Evolutionary conservation across 35 echinoderm and acorn worm genomes (phyloP).

Genomic region (Amphiura filiformis): DNA sequence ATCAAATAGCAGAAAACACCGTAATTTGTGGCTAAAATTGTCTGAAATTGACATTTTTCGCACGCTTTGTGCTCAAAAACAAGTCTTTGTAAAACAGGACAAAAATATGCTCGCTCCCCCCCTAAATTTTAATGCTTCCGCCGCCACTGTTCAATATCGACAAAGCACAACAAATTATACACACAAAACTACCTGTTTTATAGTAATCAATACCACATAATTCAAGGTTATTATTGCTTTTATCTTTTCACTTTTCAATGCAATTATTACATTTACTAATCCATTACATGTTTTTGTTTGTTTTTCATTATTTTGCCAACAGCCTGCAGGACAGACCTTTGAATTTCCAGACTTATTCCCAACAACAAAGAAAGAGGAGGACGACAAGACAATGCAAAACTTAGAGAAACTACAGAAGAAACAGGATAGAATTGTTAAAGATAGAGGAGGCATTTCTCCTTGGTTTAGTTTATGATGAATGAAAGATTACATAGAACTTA

Average conservation of each 20-base stretch:
- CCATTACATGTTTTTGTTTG: neutral
- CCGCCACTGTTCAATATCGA: too few relatives aligned
- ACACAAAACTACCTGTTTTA: too few relatives aligned
- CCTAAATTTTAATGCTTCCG: too few relatives aligned
- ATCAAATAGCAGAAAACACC: too few relatives aligned
- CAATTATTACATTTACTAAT: neutral
- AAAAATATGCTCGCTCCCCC: too few relatives aligned
- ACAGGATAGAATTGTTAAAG: neutral
- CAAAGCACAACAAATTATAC: too few relatives aligned
- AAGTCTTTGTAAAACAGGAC: too few relatives aligned
- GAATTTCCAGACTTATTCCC: constrained; percentile 76
- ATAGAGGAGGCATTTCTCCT: constrained; percentile 46
- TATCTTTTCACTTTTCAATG: neutral
- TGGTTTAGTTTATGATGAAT: constrained; percentile 67
- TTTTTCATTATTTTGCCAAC: constrained; percentile 3
- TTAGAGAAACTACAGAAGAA: constrained; percentile 61
- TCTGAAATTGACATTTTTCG: too few relatives aligned
- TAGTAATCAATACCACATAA: too few relatives aligned
- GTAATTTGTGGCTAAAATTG: too few relatives aligned
- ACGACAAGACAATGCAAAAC: constrained; percentile 56
- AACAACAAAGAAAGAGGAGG: constrained; percentile 31
- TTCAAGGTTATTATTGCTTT: neutral
- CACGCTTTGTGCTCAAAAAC: too few relatives aligned
- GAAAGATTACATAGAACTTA: too few relatives aligned
- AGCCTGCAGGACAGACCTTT: constrained; percentile 73